Evolutionary conservation across 2,113 vertebrate species (phyloP), one percentile per base, ranked within the genome.

Genomic region (Brienomyrus brachyistius): DNA sequence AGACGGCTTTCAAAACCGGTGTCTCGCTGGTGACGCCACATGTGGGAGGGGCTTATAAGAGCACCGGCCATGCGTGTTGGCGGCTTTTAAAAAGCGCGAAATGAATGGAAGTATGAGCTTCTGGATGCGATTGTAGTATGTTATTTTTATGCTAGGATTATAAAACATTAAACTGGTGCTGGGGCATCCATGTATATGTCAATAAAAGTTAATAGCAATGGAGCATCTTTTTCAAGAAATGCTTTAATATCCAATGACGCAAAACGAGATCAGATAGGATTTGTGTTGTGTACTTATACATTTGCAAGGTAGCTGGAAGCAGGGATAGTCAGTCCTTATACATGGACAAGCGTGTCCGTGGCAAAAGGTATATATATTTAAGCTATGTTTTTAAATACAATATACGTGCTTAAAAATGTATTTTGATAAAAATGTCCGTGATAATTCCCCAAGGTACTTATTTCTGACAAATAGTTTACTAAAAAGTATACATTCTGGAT

Each of bases 1-100:
- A 59, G 19, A 89, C 91, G 54, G 84, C 66, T 23, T 43, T 1
- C 52, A 23, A 0, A 92, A 94, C 95, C 95, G 94, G 82, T 23
- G 82, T 84, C 43, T 47, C 43, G 40, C 21, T 21, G 19, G 45
- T 10, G 82, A 84, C 82, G 82, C 48, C 82, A 84, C 45, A 23
- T 4, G 82, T 21, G 82, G 23, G 82, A 3, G 43, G 82, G 1
- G 62, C 62, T 70, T 70, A 70, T 31, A 70, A 11, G 3, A 4
- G 45, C 45, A 48, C 40, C 74, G 35, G 35, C 11, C 74, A 80
- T 80, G 74, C 74, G 74, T 40, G 74, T 43, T 80, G 35, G 35
- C 6, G 35, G 15, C 31, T 1, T 77, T 8, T 80, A 19, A 19
- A 80, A 43, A 6, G 35, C 74, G 74, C 74, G 74, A 43, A 8